Percentiles rank a stretch among this genome's conserved stretches.
Evolutionary conservation across 2,797 vertebrate species (phyloP).

Genomic region (Pteropus rufus): DNA sequence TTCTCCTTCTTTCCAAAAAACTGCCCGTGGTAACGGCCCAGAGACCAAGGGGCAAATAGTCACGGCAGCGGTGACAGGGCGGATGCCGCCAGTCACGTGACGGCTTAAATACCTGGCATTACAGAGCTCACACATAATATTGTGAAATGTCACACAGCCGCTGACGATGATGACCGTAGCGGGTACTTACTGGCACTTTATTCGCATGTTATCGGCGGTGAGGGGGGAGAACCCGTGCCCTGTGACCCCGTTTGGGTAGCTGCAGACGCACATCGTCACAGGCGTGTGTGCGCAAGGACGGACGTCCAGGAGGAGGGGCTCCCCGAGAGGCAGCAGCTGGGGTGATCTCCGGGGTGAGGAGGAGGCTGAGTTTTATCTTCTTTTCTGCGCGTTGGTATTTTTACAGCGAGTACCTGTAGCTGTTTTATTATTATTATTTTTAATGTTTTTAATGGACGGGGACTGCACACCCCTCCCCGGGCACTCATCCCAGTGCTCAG

Average conservation of each 20-base stretch:
- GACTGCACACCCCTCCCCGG: rapidly evolving
- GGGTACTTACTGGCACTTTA: rapidly evolving
- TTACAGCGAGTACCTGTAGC: not conserved
- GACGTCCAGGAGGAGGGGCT: rapidly evolving
- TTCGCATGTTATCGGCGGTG: rapidly evolving
- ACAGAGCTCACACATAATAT: rapidly evolving
- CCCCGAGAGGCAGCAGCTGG: rapidly evolving
- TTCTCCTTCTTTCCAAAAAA: not conserved
- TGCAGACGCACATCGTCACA: rapidly evolving
- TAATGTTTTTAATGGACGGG: not conserved
- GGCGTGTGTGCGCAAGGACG: rapidly evolving
- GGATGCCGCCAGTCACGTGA: rapidly evolving
- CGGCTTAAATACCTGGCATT: rapidly evolving
- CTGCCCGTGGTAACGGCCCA: not conserved
- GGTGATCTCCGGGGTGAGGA: too few relatives aligned
- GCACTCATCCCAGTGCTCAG: not conserved
- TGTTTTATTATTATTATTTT: too few relatives aligned
- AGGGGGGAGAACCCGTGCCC: not conserved
- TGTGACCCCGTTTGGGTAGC: rapidly evolving
- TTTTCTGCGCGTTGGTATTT: not conserved
- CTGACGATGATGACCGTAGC: not conserved
- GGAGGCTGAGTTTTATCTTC: not conserved
- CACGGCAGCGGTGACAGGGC: rapidly evolving
- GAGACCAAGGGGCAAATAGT: rapidly evolving
- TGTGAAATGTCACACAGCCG: rapidly evolving